Evolutionary conservation across 2,797 vertebrate genomes (phyloP).

Genomic region (Danio aesculapii): DNA sequence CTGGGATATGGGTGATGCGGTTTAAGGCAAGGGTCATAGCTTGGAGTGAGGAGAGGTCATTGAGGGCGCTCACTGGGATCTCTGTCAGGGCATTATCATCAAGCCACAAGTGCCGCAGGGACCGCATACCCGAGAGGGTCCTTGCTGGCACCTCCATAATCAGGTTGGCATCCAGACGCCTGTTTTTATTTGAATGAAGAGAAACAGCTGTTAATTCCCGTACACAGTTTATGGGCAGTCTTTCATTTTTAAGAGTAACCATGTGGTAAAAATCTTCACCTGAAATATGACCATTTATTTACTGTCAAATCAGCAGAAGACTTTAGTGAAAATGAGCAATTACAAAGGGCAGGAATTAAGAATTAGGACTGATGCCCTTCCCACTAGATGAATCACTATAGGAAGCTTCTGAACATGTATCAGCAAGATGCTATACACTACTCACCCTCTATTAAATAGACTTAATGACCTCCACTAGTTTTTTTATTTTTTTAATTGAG

Average conservation of each 20-base stretch:
- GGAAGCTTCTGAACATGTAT: slow-evolving; percentile 24
- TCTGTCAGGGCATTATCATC: slow-evolving; percentile 92
- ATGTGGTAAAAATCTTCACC: neutral
- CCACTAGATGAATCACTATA: slow-evolving; percentile 13
- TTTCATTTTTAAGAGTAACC: slow-evolving; percentile 13
- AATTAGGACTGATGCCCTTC: slow-evolving; percentile 10
- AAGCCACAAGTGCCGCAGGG: slow-evolving; percentile 94
- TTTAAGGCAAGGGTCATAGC: slow-evolving; percentile 98
- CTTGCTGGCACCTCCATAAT: slow-evolving; percentile 88
- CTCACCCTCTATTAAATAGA: slow-evolving; percentile 1
- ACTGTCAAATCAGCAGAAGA: slow-evolving; percentile 7
- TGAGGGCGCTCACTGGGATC: slow-evolving; percentile 89
- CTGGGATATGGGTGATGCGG: slow-evolving; percentile 89
- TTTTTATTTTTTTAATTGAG: neutral
- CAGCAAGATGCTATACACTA: slow-evolving; percentile 7
- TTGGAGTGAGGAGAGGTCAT: slow-evolving; percentile 87
- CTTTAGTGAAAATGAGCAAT: slow-evolving; percentile 9
- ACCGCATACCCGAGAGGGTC: slow-evolving; percentile 88
- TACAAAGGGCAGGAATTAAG: neutral
- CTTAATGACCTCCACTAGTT: neutral
- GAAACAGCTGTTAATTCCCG: slow-evolving; percentile 32
- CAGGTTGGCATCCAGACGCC: slow-evolving; percentile 95
- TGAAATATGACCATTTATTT: neutral
- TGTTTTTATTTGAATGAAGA: slow-evolving; percentile 67
- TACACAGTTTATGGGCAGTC: neutral